Conservation (phyloP, 2,113 vertebrate species). For the Mixornis gularis region DNA sequence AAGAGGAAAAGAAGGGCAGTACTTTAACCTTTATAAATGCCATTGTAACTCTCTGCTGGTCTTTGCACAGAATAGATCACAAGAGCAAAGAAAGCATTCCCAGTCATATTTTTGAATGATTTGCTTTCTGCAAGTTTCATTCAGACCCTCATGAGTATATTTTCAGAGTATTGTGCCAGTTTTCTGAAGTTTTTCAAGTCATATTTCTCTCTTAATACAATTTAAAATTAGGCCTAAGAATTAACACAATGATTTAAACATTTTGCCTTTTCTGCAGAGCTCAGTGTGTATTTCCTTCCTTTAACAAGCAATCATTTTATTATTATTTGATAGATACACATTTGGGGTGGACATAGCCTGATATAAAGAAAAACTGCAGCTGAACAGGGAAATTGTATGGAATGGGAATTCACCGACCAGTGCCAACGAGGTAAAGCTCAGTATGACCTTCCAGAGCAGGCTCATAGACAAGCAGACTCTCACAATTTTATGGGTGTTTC, state of each 20-base stretch:
- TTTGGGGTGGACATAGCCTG: not conserved
- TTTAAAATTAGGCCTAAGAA: not conserved
- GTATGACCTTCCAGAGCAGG: not conserved
- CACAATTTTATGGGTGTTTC: not conserved
- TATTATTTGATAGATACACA: not conserved
- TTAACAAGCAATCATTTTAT: not conserved
- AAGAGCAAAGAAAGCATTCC: not conserved
- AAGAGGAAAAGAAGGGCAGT: not conserved
- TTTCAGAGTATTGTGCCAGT: not conserved
- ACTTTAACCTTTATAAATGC: not conserved
- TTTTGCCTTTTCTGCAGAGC: not conserved
- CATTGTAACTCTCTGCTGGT: not conserved
- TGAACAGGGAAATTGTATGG: not conserved
- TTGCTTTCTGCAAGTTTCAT: not conserved
- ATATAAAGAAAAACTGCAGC: not conserved
- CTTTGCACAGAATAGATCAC: not conserved
- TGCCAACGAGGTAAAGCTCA: not conserved
- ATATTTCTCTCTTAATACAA: not conserved
- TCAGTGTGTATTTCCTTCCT: not conserved
- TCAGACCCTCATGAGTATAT: not conserved
- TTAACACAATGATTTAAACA: not conserved
- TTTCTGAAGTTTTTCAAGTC: not conserved
- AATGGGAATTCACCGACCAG: not conserved
- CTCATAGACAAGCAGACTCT: not conserved
- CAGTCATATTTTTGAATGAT: not conserved